Evolutionary conservation across 2,888 invertebrate species (phyloP).

Genomic region (Mythimna ferrago): DNA sequence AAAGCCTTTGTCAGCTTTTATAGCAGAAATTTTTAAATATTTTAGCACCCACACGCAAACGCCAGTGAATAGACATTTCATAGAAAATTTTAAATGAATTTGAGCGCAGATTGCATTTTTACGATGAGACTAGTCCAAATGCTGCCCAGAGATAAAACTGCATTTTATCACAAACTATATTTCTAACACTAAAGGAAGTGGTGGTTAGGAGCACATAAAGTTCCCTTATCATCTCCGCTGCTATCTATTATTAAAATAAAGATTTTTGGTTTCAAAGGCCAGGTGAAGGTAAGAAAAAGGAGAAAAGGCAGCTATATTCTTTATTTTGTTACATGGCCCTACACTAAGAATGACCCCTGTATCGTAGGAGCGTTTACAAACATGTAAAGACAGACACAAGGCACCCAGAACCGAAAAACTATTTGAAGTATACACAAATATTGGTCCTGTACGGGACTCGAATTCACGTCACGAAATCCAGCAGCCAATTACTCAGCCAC

Average conservation of each 20-base stretch:
- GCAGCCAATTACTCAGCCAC: too few species aligned
- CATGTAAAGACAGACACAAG: too few species aligned
- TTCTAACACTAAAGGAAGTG: background rate
- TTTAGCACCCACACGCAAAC: conserved; percentile 18
- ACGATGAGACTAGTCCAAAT: conserved; percentile 10
- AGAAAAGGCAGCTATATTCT: too few species aligned
- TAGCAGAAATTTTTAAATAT: conserved; percentile 29
- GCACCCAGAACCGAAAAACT: too few species aligned
- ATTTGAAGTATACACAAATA: too few species aligned
- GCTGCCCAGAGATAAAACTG: background rate
- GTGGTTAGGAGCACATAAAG: background rate
- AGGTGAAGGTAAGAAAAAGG: too few species aligned
- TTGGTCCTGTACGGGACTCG: too few species aligned
- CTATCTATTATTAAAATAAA: background rate
- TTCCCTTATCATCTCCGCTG: background rate
- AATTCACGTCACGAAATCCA: too few species aligned
- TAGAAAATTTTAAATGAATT: conserved; percentile 6
- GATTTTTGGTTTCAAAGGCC: too few species aligned
- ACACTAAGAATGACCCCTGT: too few species aligned
- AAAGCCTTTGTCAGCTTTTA: conserved; percentile 7
- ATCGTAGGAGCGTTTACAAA: too few species aligned
- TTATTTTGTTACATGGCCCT: too few species aligned
- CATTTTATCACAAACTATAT: background rate
- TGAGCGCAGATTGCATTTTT: conserved; percentile 17
- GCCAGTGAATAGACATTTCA: conserved; percentile 17